Base-by-base conservation (phyloP, 2,113 vertebrate species). In the Sitta europaea region DNA sequence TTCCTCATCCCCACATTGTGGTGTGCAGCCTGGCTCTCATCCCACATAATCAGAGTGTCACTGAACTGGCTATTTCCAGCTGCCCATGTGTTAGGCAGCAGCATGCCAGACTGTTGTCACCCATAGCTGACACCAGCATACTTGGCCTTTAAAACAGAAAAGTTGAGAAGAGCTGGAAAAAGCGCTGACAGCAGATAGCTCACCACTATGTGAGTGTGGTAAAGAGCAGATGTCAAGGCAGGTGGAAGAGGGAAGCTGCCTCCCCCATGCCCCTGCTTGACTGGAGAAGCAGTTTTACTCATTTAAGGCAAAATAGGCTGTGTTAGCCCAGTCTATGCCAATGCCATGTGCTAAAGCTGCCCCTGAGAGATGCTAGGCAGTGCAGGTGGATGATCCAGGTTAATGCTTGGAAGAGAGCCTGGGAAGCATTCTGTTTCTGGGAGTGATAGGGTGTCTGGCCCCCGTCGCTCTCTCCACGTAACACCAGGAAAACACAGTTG, bases 391-490 rank as follows among this genome's bases (percentile, higher is more conserved):
- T 11, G 65, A 22, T 57, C 6, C 42, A n/a, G 35, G 43, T 38
- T 17, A 12, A 29, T 45, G 51, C 58, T 57, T 3, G 12, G 65
- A 24, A 14, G n/a, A 27, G 36, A 48, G 50, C 54, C 51, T 33
- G 55, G 29, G 51, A 54, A 62, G 50, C 3, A 10, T 29, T 36
- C 42, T 70, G 43, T 14, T 45, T 42, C 45, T 75, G 15, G 48
- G 47, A 75, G 13, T 10, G 40, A 24, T 16, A 22, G 25, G 16
- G 3, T 51, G 23, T 14, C 19, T 48, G 40, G 58, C 25, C 51
- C 28, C 0, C 0, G 35, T 13, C 4, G 14, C 18, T 47, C 22
- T 78, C 18, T 35, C 29, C 1, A 0, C 16, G 15, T 25, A 55
- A 33, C 0, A 0, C 12, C 57, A 65, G 71, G 71, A 78, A 62